Evolutionary conservation across 2,113 vertebrate species (phyloP), one percentile per base, ranked within the genome.

Genomic region (Dipodomys merriami): DNA sequence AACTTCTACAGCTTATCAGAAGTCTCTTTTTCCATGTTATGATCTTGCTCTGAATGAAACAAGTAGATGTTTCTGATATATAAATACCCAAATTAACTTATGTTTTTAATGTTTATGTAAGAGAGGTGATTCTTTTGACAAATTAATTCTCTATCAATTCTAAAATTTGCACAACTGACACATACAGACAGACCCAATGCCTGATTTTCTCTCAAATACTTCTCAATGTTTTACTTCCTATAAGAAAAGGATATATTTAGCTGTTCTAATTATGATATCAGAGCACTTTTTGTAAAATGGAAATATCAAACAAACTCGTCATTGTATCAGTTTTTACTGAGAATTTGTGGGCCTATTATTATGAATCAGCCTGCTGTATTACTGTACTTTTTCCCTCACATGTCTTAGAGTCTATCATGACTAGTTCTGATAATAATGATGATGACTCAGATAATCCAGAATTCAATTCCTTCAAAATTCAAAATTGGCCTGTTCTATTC

Each of bases 401-500:
- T 68, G 86, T 53, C 27, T 80, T 39, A 46, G 27, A 7, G 69
- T 94, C 19, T 71, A 84, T 81, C 35, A 44, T 91, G 33, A 87
- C 57, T 80, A 64, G 27, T 72, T 92, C 72, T 93, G 74, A 80
- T 78, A 91, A 88, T 86, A 60, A 83, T 19, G n/a, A 94, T 68
- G 85, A 82, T 85, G 79, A 68, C 4, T 88, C 78, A 85, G 73
- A 67, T 86, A 91, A 93, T 80, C 29, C 72, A 86, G 77, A 86
- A 83, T 72, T 60, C 60, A 71, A 92, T 88, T 88, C 49, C 49
- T 90, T 39, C 65, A 88, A 91, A 89, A 74, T 80, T 68, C 16
- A 88, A 93, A 90, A 92, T 29, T 69, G n/a, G 2, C 7, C 60
- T 91, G 87, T 77, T 90, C 94, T 91, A 76, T 91, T 91, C 78